Percentiles rank a stretch among this genome's conserved stretches.
Conservation (phyloP, 2,797 vertebrate species). For the Antennarius maculatus region DNA sequence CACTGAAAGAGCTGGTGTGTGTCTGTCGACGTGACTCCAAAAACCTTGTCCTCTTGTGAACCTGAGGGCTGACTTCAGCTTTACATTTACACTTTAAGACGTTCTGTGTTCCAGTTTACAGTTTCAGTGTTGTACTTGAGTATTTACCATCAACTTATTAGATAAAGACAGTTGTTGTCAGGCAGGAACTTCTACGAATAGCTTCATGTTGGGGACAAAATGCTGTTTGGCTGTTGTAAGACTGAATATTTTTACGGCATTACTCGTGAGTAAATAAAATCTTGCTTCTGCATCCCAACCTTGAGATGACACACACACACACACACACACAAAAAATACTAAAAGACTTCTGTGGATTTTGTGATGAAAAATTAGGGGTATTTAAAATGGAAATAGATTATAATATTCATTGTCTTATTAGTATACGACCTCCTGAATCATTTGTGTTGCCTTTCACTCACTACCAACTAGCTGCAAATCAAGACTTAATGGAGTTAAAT, state of each 20-base stretch:
- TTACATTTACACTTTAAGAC: neutral
- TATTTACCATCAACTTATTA: neutral
- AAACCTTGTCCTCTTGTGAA: constrained; percentile 20
- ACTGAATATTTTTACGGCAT: neutral
- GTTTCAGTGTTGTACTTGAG: neutral
- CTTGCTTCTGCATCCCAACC: no score
- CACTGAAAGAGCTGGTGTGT: constrained; percentile 12
- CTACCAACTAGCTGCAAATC: no score
- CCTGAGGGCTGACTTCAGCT: constrained; percentile 13
- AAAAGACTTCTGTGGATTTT: no score
- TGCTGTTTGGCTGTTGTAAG: neutral
- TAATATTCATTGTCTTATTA: no score
- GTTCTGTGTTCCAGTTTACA: neutral
- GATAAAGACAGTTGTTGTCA: neutral
- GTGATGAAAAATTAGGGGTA: neutral
- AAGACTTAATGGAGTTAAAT: no score
- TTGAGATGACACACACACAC: no score
- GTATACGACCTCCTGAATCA: no score
- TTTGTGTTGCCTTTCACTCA: no score
- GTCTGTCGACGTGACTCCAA: constrained; percentile 25
- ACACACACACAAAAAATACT: no score
- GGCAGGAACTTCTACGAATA: neutral
- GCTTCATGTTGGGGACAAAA: no score
- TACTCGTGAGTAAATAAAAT: neutral
- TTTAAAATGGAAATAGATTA: no score